phyloP scores from a whole-genome alignment of 2,888 invertebrate genomes.

The Lasioglossum villosulum region DNA sequence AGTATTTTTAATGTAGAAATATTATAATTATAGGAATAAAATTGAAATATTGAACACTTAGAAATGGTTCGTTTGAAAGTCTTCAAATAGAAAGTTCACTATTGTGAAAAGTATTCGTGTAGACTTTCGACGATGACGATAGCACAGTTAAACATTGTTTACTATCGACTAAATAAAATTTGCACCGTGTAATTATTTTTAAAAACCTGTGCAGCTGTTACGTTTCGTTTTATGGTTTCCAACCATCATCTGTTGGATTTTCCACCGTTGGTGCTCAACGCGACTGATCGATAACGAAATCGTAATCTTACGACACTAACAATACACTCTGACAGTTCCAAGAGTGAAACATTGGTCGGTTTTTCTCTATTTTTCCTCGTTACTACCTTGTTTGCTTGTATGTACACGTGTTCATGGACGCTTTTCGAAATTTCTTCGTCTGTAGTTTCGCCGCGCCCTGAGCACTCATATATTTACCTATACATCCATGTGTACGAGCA shows the following conservation, averaged over 20 bases:
- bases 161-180: background rate
- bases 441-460: constrained; percentile 25
- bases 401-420: constrained; percentile 51
- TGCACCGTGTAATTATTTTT: background rate
- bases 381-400: constrained; percentile 46
- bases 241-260: constrained; percentile 15
- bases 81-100: background rate
- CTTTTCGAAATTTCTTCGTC: constrained; percentile 34
- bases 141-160: constrained; percentile 22
- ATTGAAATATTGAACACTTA: background rate
- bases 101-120: too few relatives aligned
- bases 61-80: background rate
- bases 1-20: background rate
- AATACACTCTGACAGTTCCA: constrained; percentile 65
- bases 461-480: constrained; percentile 33
- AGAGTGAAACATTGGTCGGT: constrained; percentile 75
- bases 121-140: too few relatives aligned
- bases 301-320: constrained; percentile 50
- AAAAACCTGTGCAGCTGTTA: background rate
- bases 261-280: constrained; percentile 2
- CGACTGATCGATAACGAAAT: constrained; percentile 43
- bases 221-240: background rate
- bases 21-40: background rate
- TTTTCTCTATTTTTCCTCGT: constrained; percentile 55
- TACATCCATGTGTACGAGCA: constrained; percentile 27